phyloP scores from a whole-genome alignment of 2,113 vertebrate genomes.

The Smithornis capensis region DNA sequence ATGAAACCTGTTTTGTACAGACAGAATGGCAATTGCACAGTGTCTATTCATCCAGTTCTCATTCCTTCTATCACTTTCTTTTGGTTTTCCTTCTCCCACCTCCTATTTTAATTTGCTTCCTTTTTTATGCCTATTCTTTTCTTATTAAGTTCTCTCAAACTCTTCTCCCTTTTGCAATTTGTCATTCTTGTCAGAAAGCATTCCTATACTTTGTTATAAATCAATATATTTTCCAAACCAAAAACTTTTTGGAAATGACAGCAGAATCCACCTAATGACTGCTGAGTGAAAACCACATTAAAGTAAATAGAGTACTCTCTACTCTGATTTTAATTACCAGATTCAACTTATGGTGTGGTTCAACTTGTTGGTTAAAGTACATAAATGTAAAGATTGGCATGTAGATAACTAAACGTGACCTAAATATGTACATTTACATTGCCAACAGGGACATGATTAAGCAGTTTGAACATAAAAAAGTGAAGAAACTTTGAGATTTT shows the following conservation, averaged over 20 bases:
- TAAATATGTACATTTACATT: background rate
- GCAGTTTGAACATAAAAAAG: background rate
- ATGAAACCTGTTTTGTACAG: background rate
- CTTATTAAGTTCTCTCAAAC: background rate
- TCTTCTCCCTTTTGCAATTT: background rate
- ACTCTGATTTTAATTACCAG: background rate
- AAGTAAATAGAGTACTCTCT: background rate
- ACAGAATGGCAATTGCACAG: accelerated
- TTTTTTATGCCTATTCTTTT: background rate
- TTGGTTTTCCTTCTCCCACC: background rate
- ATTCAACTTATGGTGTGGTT: background rate
- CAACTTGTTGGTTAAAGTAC: background rate
- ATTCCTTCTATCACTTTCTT: background rate
- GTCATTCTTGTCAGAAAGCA: background rate
- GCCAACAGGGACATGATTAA: accelerated
- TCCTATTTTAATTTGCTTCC: background rate
- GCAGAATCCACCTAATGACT: background rate
- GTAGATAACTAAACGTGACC: background rate
- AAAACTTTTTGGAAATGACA: background rate
- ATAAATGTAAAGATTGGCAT: background rate
- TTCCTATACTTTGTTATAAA: accelerated
- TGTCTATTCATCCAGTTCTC: background rate
- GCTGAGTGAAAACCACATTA: background rate
- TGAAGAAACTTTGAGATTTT: background rate
- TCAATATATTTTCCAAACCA: background rate